phyloP scores from a whole-genome alignment of 2,113 vertebrate genomes.

The Poicephalus gulielmi region DNA sequence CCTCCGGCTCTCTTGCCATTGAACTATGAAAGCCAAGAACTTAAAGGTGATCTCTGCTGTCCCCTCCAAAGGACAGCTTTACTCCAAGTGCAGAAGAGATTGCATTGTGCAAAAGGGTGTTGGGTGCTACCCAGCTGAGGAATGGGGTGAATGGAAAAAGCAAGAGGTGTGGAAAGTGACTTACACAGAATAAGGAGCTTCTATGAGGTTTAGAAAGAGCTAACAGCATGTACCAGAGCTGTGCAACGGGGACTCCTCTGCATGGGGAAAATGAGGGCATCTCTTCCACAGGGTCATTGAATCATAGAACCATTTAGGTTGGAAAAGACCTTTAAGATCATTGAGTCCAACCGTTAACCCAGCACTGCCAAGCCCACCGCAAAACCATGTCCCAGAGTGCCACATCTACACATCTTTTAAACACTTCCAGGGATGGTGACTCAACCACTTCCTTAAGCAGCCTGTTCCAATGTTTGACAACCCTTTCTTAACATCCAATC shows the following conservation, averaged over 20 bases:
- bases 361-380: neutral
- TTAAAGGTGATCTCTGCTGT: neutral
- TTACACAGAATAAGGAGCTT: neutral
- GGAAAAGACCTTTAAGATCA: neutral
- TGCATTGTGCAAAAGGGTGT: accelerated
- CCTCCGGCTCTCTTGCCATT: neutral
- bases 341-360: neutral
- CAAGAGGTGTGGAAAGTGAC: neutral
- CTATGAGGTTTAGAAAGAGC: neutral
- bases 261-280: neutral
- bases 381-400: neutral
- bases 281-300: neutral
- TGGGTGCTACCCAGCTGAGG: neutral
- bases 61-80: neutral
- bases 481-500: neutral
- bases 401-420: neutral
- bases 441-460: neutral
- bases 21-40: neutral
- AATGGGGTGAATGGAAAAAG: neutral
- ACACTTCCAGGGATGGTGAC: neutral
- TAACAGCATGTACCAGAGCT: neutral
- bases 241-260: neutral
- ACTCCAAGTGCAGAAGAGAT: neutral
- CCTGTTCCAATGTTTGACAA: neutral
- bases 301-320: neutral